Evolutionary conservation across 2,888 invertebrate genomes (phyloP).

Genomic region (Erebia ligea): DNA sequence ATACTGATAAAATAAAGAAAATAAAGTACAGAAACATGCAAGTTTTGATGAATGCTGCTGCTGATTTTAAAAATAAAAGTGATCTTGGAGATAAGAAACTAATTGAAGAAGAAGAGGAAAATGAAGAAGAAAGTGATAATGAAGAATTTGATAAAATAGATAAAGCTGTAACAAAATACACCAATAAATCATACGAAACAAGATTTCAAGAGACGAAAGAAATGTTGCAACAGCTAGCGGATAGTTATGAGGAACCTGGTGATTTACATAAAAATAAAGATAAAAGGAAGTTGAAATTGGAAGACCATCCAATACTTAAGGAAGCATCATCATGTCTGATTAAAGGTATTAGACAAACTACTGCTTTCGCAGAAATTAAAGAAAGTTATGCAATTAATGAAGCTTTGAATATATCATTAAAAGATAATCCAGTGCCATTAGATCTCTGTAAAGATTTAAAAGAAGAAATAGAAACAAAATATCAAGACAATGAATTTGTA

Average conservation of each 20-base stretch:
- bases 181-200: constrained; percentile 72
- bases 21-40: constrained; percentile 70
- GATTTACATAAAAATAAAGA: constrained; percentile 39
- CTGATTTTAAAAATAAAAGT: constrained; percentile 42
- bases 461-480: constrained; percentile 34
- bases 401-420: constrained; percentile 65
- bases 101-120: constrained; percentile 25
- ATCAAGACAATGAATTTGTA: constrained; percentile 42
- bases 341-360: constrained; percentile 55
- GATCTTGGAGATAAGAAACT: constrained; percentile 30
- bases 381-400: constrained; percentile 68
- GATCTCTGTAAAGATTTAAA: constrained; percentile 52
- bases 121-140: constrained; percentile 51
- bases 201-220: constrained; percentile 72
- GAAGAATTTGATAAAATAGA: constrained; percentile 69
- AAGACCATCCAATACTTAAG: constrained; percentile 56
- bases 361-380: constrained; percentile 59
- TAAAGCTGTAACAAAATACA: constrained; percentile 67
- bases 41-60: constrained; percentile 58
- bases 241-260: constrained; percentile 58
- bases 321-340: constrained; percentile 62
- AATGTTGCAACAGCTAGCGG: constrained; percentile 69
- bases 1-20: constrained; percentile 56
- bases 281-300: constrained; percentile 43
- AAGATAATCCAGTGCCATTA: constrained; percentile 57